A percentile compares a stretch with the other conserved stretches of the same genome.
Evolutionary conservation across 2,888 invertebrate species (phyloP).

Genomic region (Cerastoderma edule): DNA sequence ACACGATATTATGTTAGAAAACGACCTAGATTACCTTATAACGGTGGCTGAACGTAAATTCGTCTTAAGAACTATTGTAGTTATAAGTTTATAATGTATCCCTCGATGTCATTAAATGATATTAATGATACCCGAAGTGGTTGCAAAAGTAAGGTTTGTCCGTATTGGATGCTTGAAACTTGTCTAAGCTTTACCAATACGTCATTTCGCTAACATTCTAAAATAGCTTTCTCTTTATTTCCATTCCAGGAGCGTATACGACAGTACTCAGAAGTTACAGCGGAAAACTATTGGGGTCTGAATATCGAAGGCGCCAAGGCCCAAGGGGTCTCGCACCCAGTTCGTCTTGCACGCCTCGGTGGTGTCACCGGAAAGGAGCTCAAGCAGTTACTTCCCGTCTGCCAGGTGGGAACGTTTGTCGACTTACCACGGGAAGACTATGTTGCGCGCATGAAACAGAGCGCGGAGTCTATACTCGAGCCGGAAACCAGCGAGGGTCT

Average conservation of each 20-base stretch:
- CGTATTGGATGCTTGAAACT: too few species aligned
- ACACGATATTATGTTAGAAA: too few species aligned
- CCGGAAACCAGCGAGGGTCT: background rate
- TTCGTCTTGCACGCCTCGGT: conserved; percentile 13
- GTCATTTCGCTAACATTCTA: too few species aligned
- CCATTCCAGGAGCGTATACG: conserved; percentile 12
- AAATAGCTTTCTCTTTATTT: too few species aligned
- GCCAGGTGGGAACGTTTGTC: conserved; percentile 34
- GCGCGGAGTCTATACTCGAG: conserved; percentile 36
- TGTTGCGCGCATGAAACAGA: conserved; percentile 34
- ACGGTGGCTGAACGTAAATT: too few species aligned
- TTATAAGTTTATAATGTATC: too few species aligned
- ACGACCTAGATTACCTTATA: too few species aligned
- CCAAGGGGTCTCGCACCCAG: conserved; percentile 17
- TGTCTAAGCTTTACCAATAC: too few species aligned
- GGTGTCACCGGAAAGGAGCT: conserved; percentile 42
- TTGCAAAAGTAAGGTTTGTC: too few species aligned
- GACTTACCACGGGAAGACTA: conserved; percentile 31
- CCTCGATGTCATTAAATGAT: too few species aligned
- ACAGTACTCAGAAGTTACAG: background rate
- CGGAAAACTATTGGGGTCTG: background rate
- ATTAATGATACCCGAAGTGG: too few species aligned
- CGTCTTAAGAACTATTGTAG: too few species aligned
- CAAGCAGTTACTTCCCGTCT: conserved; percentile 22
- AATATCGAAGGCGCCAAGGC: background rate